phyloP scores from a whole-genome alignment of 2,113 vertebrate species.

The Hippocampus abdominalis region DNA sequence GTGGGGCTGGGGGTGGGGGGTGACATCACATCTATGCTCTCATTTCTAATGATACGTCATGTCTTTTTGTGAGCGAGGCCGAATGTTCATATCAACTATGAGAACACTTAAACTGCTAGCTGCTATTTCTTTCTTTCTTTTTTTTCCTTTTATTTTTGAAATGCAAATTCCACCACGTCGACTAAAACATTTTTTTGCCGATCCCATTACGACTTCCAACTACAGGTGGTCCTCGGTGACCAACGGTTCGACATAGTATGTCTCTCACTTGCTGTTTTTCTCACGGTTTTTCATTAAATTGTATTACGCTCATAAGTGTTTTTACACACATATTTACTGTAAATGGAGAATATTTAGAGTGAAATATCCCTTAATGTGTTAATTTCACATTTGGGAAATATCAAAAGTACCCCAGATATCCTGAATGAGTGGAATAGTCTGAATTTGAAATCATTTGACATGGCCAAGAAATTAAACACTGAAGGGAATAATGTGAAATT shows the following conservation, averaged over 20 bases:
- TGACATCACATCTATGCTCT: background rate
- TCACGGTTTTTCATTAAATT: background rate
- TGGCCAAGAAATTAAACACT: no score
- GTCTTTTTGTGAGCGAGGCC: background rate
- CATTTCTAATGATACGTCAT: background rate
- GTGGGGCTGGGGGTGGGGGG: no score
- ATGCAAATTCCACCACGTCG: background rate
- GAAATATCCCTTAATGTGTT: no score
- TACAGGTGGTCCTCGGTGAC: background rate
- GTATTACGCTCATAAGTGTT: background rate
- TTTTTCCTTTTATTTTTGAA: background rate
- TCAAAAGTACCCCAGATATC: no score
- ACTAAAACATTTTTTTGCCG: background rate
- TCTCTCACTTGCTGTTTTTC: background rate
- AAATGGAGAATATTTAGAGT: background rate
- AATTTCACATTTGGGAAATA: no score
- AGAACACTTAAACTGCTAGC: no score
- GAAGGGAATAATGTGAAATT: no score
- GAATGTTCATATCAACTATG: background rate
- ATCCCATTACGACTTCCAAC: background rate
- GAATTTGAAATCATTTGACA: no score
- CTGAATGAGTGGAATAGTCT: no score
- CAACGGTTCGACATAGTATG: background rate
- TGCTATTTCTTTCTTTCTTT: no score
- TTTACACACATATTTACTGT: background rate